Base-by-base conservation (phyloP, 1,140 invertebrate genomes). In the Drosophila carrolli region DNA sequence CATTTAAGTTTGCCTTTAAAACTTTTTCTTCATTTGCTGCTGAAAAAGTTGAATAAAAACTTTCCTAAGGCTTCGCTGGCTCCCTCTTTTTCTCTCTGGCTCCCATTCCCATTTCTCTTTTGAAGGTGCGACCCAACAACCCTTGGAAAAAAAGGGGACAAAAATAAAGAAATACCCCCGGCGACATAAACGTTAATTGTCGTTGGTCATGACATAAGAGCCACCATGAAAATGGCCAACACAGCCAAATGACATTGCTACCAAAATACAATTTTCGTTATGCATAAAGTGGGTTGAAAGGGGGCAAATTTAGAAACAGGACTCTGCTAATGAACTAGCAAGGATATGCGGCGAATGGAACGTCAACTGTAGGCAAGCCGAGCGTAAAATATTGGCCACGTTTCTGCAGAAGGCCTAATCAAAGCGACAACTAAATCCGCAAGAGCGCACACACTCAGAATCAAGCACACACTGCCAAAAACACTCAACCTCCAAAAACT, bases 141-240 rank as follows among this genome's bases (percentile, higher is more conserved):
- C 67, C 66, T 58, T 46, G 50, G n/a, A 19, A 62, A 71, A 70
- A 37, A 6, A n/a, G 53, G 65, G 3, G 29, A 32, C 29, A 14
- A n/a, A 47, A 35, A 70, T 19, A 37, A 53, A 38, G 63, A 57
- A 47, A 46, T 38, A 23, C 35, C 63, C 51, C 16, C 16, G 51
- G 51, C 67, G 51, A 63, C 68, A 73, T 72, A 60, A 59, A 60
- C 57, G 70, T 83, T 83, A 83, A 83, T 83, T 83, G 81, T 78
- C 79, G 75, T 70, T 79, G 81, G 71, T 75, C 81, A 84, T 84
- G 81, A 83, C 75, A 82, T 63, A 82, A 70, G 47, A 75, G 55
- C 71, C 77, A 61, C 65, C 77, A 68, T 70, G 51, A 81, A 60
- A 82, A 67, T 59, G 79, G 57, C 58, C 68, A 62, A 57, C 56